These are phyloP conservation scores for Hypolimnas misippus DNA, from an alignment of 2,888 invertebrate genomes.

Conservation along the genomic window DNA sequence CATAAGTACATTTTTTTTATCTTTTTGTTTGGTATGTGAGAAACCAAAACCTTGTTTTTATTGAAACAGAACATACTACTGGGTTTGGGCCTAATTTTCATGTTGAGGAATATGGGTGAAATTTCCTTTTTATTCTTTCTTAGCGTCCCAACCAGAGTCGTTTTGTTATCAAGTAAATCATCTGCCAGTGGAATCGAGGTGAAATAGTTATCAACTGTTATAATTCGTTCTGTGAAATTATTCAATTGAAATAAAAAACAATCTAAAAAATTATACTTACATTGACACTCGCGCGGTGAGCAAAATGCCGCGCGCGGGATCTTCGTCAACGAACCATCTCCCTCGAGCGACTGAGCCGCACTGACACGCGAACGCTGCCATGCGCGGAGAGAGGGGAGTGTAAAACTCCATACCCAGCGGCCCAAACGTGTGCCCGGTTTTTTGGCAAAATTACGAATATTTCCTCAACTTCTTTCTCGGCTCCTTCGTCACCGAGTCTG, in stretches of 20 bases:
- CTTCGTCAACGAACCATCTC: not conserved
- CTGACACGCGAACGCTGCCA: not conserved
- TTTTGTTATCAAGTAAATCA: slow-evolving; percentile 20
- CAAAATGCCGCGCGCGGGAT: not conserved
- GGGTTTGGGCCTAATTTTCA: not conserved
- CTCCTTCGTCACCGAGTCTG: too few relatives aligned
- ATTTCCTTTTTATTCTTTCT: slow-evolving; percentile 31
- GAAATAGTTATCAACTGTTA: slow-evolving; percentile 35
- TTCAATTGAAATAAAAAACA: not conserved
- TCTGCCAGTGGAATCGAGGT: slow-evolving; percentile 28
- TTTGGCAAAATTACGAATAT: not conserved
- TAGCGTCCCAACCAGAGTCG: slow-evolving; percentile 4
- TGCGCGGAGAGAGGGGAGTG: not conserved
- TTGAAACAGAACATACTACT: slow-evolving; percentile 14
- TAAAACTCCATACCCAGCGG: not conserved
- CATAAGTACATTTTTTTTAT: slow-evolving; percentile 22
- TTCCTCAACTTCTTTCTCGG: too few relatives aligned
- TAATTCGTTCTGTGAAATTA: slow-evolving; percentile 17
- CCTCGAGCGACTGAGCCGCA: not conserved
- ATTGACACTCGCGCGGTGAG: not conserved
- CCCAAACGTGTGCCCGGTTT: not conserved
- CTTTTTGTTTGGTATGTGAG: not conserved
- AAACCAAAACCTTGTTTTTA: slow-evolving; percentile 18
- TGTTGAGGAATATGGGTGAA: slow-evolving; percentile 16
- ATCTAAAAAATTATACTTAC: not conserved